Conservation (phyloP, 2,888 invertebrate genomes). For the Drosophila phalerata region DNA sequence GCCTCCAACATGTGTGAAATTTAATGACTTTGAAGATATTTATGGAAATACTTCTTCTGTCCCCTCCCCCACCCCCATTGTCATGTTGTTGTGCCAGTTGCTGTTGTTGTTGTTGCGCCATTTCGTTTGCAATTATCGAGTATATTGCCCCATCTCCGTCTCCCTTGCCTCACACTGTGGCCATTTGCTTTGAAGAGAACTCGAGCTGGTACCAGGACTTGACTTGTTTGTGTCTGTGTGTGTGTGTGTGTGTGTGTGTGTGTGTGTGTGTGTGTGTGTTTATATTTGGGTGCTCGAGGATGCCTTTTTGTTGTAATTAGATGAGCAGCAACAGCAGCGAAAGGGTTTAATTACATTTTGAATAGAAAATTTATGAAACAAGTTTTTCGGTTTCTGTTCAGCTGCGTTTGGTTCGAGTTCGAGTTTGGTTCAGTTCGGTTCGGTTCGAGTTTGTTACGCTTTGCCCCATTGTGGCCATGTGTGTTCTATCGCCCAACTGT, state of each 20-base stretch:
- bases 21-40: conserved; percentile 83
- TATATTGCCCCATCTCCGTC: conserved; percentile 56
- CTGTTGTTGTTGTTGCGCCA: conserved; percentile 39
- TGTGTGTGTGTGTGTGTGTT: conserved; percentile 5
- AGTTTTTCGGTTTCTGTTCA: conserved; percentile 70
- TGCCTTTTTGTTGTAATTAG: conserved; percentile 76
- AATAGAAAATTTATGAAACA: conserved; percentile 81
- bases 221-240: not conserved
- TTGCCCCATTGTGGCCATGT: conserved; percentile 68
- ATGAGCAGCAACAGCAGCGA: conserved; percentile 68
- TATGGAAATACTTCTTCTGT: conserved; percentile 64
- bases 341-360: conserved; percentile 81
- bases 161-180: conserved; percentile 7
- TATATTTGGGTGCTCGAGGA: conserved; percentile 40
- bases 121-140: conserved; percentile 79
- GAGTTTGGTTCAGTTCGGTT: conserved; percentile 1
- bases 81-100: conserved; percentile 30
- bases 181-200: conserved; percentile 31
- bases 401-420: conserved; percentile 33
- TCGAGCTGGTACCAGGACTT: conserved; percentile 29
- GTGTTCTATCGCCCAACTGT: conserved; percentile 61
- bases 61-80: not conserved
- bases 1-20: conserved; percentile 81
- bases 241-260: not conserved
- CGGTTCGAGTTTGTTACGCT: conserved; percentile 23